These are phyloP conservation scores for Antheraea pernyi DNA, from an alignment of 1,140 invertebrate genomes.

Conservation along the genomic window DNA sequence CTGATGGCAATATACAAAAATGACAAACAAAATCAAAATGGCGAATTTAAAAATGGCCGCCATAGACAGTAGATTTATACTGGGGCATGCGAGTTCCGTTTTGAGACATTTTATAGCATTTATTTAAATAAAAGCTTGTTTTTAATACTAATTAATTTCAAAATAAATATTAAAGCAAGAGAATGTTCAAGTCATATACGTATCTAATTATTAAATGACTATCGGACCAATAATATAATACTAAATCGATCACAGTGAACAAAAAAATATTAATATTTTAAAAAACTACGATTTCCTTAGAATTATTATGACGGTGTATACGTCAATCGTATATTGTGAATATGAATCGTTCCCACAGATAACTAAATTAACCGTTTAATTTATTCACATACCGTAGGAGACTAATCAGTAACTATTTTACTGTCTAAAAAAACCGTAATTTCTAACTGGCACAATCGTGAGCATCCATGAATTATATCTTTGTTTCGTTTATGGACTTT, in stretches of 20 bases:
- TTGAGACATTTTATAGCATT: too few relatives aligned
- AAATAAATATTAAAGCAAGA: constrained; percentile 3
- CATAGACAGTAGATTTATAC: too few relatives aligned
- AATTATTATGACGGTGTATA: constrained; percentile 37
- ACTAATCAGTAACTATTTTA: constrained; percentile 49
- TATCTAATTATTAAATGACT: constrained; percentile 6
- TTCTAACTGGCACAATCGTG: constrained; percentile 73
- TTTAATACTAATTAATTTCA: too few relatives aligned
- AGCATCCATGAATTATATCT: constrained; percentile 64
- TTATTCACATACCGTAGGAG: constrained; percentile 32
- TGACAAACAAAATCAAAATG: too few relatives aligned
- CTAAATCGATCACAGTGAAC: constrained; percentile 65
- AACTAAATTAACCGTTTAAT: constrained; percentile 23
- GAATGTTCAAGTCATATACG: not conserved
- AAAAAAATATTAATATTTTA: constrained; percentile 41
- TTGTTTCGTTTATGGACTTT: constrained; percentile 51
- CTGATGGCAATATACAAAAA: too few relatives aligned
- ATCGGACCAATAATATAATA: not conserved
- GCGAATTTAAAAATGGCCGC: too few relatives aligned
- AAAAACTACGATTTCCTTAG: constrained; percentile 34
- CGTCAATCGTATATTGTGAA: not conserved
- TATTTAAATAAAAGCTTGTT: too few relatives aligned
- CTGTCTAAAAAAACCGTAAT: constrained; percentile 50
- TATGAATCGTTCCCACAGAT: not conserved
- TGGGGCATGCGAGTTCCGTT: too few relatives aligned